These are phyloP conservation scores for Ormyrus labotus DNA, from an alignment of 2,888 invertebrate species.

Conservation along the genomic window DNA sequence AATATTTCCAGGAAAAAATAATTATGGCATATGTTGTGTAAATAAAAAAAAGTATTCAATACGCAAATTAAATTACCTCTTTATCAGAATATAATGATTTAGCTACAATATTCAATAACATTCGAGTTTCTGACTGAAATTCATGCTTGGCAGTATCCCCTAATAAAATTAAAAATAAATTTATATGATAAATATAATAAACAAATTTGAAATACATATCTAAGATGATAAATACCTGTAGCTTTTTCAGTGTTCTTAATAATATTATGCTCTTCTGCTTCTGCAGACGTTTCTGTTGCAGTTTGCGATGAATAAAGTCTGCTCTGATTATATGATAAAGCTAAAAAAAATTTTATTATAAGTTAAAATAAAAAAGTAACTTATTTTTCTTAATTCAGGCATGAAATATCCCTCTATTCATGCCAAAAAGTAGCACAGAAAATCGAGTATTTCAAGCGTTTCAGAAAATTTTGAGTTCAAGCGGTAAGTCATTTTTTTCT, in stretches of 20 bases:
- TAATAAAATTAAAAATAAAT: constrained; percentile 59
- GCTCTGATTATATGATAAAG: constrained; percentile 55
- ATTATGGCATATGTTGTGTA: constrained; percentile 10
- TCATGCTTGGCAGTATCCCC: constrained; percentile 85
- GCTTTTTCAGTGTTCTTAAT: constrained; percentile 81
- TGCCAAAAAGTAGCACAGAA: too few relatives aligned
- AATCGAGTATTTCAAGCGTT: too few relatives aligned
- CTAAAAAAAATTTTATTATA: constrained; percentile 44
- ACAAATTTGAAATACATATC: constrained; percentile 18
- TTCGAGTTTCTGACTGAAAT: constrained; percentile 97
- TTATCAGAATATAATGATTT: constrained; percentile 98
- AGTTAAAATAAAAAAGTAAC: too few relatives aligned
- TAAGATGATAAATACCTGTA: constrained; percentile 74
- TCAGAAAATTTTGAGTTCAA: too few relatives aligned
- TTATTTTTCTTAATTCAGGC: too few relatives aligned
- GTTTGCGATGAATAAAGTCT: constrained; percentile 69
- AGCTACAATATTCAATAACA: constrained; percentile 97
- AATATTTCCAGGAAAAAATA: neutral
- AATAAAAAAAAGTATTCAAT: constrained; percentile 2
- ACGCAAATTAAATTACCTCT: constrained; percentile 80
- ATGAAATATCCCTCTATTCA: too few relatives aligned
- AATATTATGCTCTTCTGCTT: constrained; percentile 78
- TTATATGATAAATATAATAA: neutral
- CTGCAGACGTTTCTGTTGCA: constrained; percentile 66
- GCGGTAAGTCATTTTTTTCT: too few relatives aligned